phyloP scores from a whole-genome alignment of 2,113 vertebrate species.

The Labeo catla region DNA sequence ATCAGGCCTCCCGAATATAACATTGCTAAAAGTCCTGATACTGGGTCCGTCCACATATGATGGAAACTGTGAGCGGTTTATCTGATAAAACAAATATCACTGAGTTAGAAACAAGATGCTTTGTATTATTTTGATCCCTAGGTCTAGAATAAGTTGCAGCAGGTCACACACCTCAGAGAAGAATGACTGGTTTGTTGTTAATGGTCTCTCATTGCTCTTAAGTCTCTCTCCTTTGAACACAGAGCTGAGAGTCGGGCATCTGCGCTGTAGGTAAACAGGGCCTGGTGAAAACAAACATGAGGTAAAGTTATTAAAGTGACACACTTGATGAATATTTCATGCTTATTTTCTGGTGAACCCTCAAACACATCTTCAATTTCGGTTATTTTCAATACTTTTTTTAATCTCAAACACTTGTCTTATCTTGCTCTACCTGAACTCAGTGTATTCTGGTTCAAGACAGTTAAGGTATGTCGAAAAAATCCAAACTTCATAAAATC shows the following conservation, averaged over 20 bases:
- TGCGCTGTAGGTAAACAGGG: neutral
- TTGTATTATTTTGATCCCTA: neutral
- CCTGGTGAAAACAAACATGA: conserved; percentile 31
- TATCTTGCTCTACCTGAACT: no score
- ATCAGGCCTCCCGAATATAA: conserved; percentile 47
- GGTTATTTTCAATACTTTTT: no score
- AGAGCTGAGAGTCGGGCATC: conserved; percentile 38
- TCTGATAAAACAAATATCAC: conserved; percentile 44
- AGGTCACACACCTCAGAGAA: conserved; percentile 57
- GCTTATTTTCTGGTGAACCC: neutral
- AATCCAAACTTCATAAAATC: no score
- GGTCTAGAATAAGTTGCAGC: neutral
- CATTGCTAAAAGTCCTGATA: conserved; percentile 47
- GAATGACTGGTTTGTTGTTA: conserved; percentile 50
- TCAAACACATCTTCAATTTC: no score
- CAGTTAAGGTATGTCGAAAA: no score
- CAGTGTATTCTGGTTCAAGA: no score
- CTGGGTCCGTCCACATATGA: neutral
- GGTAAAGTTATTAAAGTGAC: no score
- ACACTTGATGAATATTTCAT: no score
- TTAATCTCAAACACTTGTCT: no score
- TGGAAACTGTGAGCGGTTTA: neutral
- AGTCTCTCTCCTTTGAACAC: conserved; percentile 47
- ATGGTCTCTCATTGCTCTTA: conserved; percentile 46
- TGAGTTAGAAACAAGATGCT: neutral